A percentile compares a stretch with the other conserved stretches of the same genome.
phyloP scores from a whole-genome alignment of 2,113 vertebrate genomes.

The Fregetta grallaria region DNA sequence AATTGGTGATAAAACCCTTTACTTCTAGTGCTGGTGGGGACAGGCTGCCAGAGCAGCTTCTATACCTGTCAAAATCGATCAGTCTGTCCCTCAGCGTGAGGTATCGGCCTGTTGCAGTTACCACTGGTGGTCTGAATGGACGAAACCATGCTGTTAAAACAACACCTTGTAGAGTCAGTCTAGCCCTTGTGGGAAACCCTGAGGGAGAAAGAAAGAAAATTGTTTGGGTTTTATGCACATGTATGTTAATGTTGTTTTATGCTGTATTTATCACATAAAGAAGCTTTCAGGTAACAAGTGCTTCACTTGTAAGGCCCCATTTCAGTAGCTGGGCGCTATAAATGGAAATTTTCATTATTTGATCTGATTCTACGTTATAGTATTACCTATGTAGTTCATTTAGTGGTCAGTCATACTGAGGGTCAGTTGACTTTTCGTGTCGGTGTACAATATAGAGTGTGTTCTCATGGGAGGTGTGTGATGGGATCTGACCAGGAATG shows the following conservation, averaged over 20 bases:
- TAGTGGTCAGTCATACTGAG: background rate
- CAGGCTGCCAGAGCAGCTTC: background rate
- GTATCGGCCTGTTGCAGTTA: background rate
- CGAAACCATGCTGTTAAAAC: background rate
- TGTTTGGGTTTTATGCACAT: background rate
- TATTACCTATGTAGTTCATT: background rate
- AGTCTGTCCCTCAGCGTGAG: background rate
- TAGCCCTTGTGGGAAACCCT: background rate
- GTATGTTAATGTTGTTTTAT: background rate
- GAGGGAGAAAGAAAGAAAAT: background rate
- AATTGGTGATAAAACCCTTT: background rate
- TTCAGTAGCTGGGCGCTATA: background rate
- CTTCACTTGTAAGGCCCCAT: background rate
- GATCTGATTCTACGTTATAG: rapidly evolving
- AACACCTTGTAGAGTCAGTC: background rate
- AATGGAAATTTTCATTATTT: background rate
- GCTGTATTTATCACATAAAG: background rate
- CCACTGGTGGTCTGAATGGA: background rate
- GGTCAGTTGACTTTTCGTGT: background rate
- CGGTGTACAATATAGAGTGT: too few species aligned
- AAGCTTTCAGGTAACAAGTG: background rate
- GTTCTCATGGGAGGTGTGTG: background rate
- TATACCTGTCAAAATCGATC: background rate
- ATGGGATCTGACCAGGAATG: background rate
- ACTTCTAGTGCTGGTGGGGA: background rate